Evolutionary conservation across 2,113 vertebrate species (phyloP).

Genomic region (Coryphaenoides rupestris): DNA sequence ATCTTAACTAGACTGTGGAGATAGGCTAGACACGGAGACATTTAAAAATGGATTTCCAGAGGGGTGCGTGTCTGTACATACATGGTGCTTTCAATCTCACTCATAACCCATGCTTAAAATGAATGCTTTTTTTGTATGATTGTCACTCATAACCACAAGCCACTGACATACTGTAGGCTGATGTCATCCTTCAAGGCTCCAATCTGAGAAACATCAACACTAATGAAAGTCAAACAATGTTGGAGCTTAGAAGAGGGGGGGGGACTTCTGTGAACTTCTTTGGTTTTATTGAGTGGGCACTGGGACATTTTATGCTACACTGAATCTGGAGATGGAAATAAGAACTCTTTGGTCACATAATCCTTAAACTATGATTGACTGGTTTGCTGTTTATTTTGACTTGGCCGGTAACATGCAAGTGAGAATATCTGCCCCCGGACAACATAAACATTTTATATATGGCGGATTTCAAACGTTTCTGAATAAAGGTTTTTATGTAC

Average conservation of each 20-base stretch:
- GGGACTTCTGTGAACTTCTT: conserved; percentile 39
- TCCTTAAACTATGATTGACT: conserved; percentile 29
- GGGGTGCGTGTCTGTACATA: neutral
- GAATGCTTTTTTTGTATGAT: conserved; percentile 14
- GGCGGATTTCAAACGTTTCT: too few species aligned
- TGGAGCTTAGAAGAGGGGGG: conserved; percentile 47
- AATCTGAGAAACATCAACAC: conserved; percentile 56
- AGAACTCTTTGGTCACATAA: conserved; percentile 27
- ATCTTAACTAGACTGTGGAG: neutral
- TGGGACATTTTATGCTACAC: conserved; percentile 46
- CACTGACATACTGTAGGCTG: conserved; percentile 27
- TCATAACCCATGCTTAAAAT: conserved; percentile 6
- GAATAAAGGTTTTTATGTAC: conserved; percentile 20
- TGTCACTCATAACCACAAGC: conserved; percentile 33
- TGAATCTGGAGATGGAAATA: conserved; percentile 57
- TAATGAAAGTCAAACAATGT: conserved; percentile 51
- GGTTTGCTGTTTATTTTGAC: conserved; percentile 25
- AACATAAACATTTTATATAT: neutral
- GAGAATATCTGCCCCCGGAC: neutral
- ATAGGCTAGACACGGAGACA: neutral
- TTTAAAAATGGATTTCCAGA: neutral
- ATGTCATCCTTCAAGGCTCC: conserved; percentile 49
- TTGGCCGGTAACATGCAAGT: conserved; percentile 20
- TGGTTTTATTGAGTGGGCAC: conserved; percentile 40
- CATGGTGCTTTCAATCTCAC: neutral